Conservation (phyloP, 2,113 vertebrate species). For the Ursus arctos region DNA sequence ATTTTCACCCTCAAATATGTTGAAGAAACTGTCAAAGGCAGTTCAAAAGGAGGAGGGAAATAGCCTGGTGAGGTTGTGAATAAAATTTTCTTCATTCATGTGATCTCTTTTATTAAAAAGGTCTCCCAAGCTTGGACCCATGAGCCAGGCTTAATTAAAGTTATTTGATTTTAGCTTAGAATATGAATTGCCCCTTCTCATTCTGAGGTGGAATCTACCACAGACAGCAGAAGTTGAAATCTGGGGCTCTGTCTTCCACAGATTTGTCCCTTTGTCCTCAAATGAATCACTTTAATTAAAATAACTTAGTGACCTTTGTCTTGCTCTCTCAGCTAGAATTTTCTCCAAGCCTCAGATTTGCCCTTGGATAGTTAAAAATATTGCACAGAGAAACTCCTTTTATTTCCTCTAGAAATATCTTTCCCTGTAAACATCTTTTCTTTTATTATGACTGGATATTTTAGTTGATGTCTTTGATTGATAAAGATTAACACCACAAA, state of each 20-base stretch:
- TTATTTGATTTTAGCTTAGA: slow-evolving; percentile 71
- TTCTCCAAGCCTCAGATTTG: slow-evolving; percentile 25
- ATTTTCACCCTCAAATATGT: slow-evolving; percentile 34
- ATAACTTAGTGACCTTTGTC: slow-evolving; percentile 66
- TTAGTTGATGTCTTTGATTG: background rate
- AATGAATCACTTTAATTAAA: slow-evolving; percentile 73
- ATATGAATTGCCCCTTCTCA: slow-evolving; percentile 44
- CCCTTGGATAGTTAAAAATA: slow-evolving; percentile 30
- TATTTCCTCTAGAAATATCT: background rate
- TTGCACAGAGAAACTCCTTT: background rate
- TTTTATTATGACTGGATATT: slow-evolving; percentile 1
- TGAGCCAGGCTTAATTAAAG: slow-evolving; percentile 70
- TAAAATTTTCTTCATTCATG: slow-evolving; percentile 52
- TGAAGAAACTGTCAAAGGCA: slow-evolving; percentile 50
- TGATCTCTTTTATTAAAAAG: slow-evolving; percentile 72
- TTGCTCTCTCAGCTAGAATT: slow-evolving; percentile 24
- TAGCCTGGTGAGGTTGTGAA: slow-evolving; percentile 21
- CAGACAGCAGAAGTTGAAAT: slow-evolving; percentile 52
- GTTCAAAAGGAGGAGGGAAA: slow-evolving; percentile 35
- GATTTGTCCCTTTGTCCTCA: slow-evolving; percentile 6
- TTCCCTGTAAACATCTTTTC: background rate
- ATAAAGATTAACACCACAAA: background rate
- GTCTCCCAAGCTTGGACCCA: slow-evolving; percentile 44
- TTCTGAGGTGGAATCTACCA: background rate
- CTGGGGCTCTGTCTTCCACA: background rate